These are phyloP conservation scores for Phytoseiulus persimilis DNA, from an alignment of 2,888 invertebrate genomes.

Conservation along the genomic window DNA sequence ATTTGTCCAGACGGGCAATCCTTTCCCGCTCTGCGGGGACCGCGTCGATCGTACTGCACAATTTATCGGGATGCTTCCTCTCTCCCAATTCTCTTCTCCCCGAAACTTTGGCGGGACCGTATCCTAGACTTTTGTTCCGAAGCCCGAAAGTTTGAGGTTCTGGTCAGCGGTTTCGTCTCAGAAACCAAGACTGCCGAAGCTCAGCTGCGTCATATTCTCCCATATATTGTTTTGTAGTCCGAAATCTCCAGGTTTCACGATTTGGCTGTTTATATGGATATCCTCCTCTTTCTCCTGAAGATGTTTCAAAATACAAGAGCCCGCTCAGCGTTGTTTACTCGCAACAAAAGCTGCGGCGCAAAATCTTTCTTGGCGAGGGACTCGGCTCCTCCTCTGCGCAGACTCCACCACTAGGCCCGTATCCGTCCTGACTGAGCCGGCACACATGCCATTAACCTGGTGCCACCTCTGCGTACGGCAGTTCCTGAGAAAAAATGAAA, in stretches of 20 bases:
- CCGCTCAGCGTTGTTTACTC: neutral
- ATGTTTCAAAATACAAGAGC: neutral
- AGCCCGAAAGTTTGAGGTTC: no score
- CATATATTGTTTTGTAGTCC: no score
- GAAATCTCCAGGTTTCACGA: neutral
- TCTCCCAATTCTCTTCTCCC: no score
- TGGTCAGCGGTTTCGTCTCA: no score
- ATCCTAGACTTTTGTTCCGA: no score
- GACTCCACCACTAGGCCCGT: neutral
- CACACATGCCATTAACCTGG: neutral
- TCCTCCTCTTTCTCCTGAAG: neutral
- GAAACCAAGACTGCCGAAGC: no score
- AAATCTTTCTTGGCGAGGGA: neutral
- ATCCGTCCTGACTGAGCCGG: neutral
- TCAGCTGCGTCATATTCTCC: no score
- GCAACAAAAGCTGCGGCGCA: neutral
- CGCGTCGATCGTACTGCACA: no score
- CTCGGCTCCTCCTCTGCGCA: neutral
- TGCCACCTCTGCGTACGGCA: neutral
- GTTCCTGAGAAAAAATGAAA: neutral
- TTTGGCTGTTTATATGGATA: neutral
- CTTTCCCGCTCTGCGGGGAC: no score
- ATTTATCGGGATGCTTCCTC: no score
- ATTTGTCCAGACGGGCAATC: no score
- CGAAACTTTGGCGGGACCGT: no score